Evolutionary conservation across 2,888 invertebrate genomes (phyloP).

Genomic region (Trachelus stipa): DNA sequence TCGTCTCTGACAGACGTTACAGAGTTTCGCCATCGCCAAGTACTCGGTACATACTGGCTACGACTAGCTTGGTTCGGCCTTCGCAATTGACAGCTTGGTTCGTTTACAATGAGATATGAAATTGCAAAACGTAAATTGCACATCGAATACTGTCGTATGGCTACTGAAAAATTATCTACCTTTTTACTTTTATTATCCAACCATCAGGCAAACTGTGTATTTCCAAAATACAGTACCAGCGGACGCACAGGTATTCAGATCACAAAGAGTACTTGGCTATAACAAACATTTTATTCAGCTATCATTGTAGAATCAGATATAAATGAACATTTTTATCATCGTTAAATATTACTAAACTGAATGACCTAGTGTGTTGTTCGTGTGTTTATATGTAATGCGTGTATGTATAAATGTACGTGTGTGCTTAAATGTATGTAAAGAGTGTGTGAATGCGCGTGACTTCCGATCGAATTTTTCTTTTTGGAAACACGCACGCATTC

Average conservation of each 20-base stretch:
- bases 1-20: slow-evolving; percentile 17
- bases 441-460: too few relatives aligned
- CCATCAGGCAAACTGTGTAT: too few relatives aligned
- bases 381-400: slow-evolving; percentile 19
- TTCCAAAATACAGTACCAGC: slow-evolving; percentile 9
- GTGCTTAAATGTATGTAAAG: slow-evolving; percentile 16
- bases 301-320: slow-evolving; percentile 57
- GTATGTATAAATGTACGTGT: slow-evolving; percentile 14
- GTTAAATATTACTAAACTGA: slow-evolving; percentile 55
- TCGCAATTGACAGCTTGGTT: too few relatives aligned
- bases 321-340: slow-evolving; percentile 59
- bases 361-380: slow-evolving; percentile 29
- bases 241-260: slow-evolving; percentile 50
- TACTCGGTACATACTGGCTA: slow-evolving; percentile 10
- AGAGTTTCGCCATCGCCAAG: slow-evolving; percentile 34
- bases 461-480: too few relatives aligned
- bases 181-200: too few relatives aligned
- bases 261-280: slow-evolving; percentile 57
- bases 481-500: too few relatives aligned
- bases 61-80: too few relatives aligned
- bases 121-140: too few relatives aligned
- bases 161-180: too few relatives aligned
- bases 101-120: too few relatives aligned
- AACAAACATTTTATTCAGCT: slow-evolving; percentile 61
- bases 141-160: too few relatives aligned